Conservation (phyloP, 2,113 vertebrate genomes). For the Dicaeum eximium region DNA sequence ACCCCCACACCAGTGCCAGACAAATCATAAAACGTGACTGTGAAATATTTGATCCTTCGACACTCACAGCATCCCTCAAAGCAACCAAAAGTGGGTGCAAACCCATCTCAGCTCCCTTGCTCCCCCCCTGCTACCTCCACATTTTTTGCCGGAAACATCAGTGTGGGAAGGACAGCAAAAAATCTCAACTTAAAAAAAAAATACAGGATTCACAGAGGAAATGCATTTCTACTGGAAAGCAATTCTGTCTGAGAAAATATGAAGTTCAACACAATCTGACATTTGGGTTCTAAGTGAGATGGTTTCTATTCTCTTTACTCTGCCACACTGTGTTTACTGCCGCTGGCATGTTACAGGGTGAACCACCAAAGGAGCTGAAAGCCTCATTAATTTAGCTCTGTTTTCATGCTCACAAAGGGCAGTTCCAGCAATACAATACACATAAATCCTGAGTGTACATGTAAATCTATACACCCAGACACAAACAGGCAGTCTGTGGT, state of each 20-base stretch:
- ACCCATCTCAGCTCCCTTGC: not conserved
- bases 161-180: not conserved
- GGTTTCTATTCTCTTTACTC: not conserved
- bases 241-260: not conserved
- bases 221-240: not conserved
- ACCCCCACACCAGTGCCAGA: not conserved
- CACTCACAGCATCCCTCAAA: not conserved
- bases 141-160: not conserved
- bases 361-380: not conserved
- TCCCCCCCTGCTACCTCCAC: not conserved
- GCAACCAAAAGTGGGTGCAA: not conserved
- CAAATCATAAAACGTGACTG: not conserved
- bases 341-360: not conserved
- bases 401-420: not conserved
- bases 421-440: not conserved
- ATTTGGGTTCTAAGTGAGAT: not conserved
- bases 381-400: not conserved
- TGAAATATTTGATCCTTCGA: not conserved
- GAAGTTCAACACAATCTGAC: not conserved
- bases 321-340: not conserved
- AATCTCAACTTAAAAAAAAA: not conserved
- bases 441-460: not conserved
- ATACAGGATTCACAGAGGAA: not conserved
- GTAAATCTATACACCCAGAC: not conserved
- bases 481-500: not conserved